A percentile compares a stretch with the other conserved stretches of the same genome.
These are phyloP conservation scores for Spatula clypeata DNA, from an alignment of 2,797 vertebrate genomes.

Conservation along the genomic window DNA sequence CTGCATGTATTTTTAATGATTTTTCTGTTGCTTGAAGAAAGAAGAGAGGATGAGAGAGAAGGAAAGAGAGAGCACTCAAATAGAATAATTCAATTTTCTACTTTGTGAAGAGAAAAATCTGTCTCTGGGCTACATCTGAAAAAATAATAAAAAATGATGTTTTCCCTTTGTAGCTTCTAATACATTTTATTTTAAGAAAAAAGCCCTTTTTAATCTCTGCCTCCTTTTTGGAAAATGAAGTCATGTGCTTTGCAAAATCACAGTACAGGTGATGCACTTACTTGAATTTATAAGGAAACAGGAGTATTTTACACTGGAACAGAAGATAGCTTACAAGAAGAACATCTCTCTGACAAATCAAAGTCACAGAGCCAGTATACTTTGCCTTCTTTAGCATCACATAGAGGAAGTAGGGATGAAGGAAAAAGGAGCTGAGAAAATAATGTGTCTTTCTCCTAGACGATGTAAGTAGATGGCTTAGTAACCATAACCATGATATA, in stretches of 20 bases:
- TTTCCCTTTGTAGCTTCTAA: slow-evolving; percentile 49
- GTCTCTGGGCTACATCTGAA: slow-evolving; percentile 50
- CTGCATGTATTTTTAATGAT: slow-evolving; percentile 62
- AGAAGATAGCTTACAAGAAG: background rate
- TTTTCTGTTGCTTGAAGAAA: slow-evolving; percentile 28
- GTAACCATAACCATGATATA: background rate
- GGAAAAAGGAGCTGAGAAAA: background rate
- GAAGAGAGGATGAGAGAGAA: slow-evolving; percentile 19
- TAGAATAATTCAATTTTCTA: slow-evolving; percentile 70
- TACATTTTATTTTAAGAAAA: slow-evolving; percentile 36
- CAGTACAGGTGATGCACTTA: background rate
- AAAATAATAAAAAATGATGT: slow-evolving; percentile 22
- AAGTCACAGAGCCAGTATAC: background rate
- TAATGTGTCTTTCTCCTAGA: background rate
- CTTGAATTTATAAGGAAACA: slow-evolving; percentile 17
- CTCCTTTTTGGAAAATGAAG: background rate
- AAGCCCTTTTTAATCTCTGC: background rate
- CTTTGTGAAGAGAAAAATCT: slow-evolving; percentile 57
- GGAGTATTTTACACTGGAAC: background rate
- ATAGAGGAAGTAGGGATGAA: background rate
- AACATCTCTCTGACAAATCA: background rate
- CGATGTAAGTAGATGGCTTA: background rate
- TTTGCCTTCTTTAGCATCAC: background rate
- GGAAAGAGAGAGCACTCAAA: slow-evolving; percentile 14
- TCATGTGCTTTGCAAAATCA: background rate